phyloP scores from a whole-genome alignment of 2,113 vertebrate genomes.

The Pteruthius melanotis region DNA sequence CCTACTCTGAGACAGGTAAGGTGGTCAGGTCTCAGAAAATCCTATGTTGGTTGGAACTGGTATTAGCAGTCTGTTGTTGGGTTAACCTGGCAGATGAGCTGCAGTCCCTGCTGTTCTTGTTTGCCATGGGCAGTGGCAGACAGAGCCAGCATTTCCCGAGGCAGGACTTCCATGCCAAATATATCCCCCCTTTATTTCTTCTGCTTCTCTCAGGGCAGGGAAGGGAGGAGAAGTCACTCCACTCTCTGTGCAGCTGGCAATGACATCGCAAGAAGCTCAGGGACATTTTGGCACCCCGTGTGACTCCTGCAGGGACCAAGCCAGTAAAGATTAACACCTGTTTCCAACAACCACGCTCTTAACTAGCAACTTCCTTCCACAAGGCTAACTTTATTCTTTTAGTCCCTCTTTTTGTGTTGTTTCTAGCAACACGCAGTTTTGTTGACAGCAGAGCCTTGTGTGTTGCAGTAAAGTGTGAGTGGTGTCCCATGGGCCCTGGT shows the following conservation, averaged over 20 bases:
- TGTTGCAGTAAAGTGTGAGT: background rate
- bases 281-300: background rate
- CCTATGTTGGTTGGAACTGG: rapidly evolving
- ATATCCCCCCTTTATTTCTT: background rate
- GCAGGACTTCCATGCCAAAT: background rate
- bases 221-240: background rate
- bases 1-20: background rate
- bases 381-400: background rate
- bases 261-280: background rate
- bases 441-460: background rate
- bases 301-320: background rate
- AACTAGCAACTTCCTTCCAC: conserved; percentile 24
- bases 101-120: background rate
- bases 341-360: background rate
- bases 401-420: background rate
- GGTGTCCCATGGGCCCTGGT: background rate
- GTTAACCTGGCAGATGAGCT: background rate
- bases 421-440: background rate
- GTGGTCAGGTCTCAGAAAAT: background rate
- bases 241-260: background rate
- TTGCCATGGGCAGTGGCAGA: background rate
- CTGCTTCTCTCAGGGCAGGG: background rate
- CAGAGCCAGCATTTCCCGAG: rapidly evolving
- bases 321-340: conserved; percentile 39
- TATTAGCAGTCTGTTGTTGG: background rate